These are phyloP conservation scores for Cryptocheilus praepositus DNA, from an alignment of 2,888 invertebrate species.

Conservation along the genomic window DNA sequence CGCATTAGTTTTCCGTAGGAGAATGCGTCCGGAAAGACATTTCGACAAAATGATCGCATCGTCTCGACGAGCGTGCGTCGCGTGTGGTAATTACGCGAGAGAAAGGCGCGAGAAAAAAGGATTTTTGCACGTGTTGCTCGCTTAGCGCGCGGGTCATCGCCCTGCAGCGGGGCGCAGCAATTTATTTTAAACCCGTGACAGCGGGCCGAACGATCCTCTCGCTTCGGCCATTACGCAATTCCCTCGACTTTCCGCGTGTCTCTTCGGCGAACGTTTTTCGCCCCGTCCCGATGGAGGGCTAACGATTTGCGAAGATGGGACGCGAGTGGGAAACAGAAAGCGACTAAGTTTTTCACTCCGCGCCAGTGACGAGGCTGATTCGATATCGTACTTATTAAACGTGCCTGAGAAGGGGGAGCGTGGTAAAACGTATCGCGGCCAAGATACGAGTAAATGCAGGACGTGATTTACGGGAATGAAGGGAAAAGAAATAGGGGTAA, in stretches of 20 bases:
- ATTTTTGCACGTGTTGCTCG: slow-evolving; percentile 46
- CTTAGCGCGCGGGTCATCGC: slow-evolving; percentile 40
- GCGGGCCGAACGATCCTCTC: slow-evolving; percentile 36
- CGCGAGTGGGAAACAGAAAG: not conserved
- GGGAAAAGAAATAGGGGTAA: too few species aligned
- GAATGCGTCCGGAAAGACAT: not conserved
- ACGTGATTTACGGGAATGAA: too few species aligned
- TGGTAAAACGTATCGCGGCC: too few species aligned
- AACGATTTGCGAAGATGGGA: too few species aligned
- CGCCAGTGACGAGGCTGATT: too few species aligned
- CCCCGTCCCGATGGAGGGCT: too few species aligned
- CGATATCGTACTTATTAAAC: too few species aligned
- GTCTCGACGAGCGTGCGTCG: slow-evolving; percentile 17
- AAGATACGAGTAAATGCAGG: too few species aligned
- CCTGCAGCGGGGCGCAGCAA: slow-evolving; percentile 39
- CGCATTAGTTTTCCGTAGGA: too few species aligned
- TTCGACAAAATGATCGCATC: slow-evolving; percentile 7
- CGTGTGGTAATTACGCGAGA: slow-evolving; percentile 34
- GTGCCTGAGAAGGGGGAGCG: too few species aligned
- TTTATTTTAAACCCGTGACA: slow-evolving; percentile 47
- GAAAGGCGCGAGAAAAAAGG: slow-evolving; percentile 27
- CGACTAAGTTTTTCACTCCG: too few species aligned
- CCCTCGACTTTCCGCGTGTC: slow-evolving; percentile 10
- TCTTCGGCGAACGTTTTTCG: not conserved
- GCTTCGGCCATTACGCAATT: slow-evolving; percentile 36